Conservation (phyloP, 2,797 vertebrate species). For the Lycodopsis pacificus region DNA sequence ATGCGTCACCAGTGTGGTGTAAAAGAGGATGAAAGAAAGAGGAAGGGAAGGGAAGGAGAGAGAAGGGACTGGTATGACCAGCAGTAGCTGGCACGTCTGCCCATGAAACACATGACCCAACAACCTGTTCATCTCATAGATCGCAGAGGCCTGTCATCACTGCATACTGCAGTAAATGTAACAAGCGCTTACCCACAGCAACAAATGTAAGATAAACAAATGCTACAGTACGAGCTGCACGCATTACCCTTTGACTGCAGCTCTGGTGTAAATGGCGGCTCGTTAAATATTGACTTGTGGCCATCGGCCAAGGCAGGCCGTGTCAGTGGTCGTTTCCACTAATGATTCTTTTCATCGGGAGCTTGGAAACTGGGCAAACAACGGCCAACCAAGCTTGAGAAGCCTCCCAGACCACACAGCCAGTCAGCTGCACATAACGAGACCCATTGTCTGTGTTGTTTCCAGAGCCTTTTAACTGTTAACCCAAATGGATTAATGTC, state of each 20-base stretch:
- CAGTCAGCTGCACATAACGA: conserved; percentile 56
- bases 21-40: conserved; percentile 50
- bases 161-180: conserved; percentile 9
- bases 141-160: conserved; percentile 21
- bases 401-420: conserved; percentile 60
- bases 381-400: conserved; percentile 57
- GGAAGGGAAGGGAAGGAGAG: conserved; percentile 29
- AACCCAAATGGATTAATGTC: conserved; percentile 54
- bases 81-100: conserved; percentile 57
- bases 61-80: conserved; percentile 33
- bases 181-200: conserved; percentile 3
- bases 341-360: conserved; percentile 73
- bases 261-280: conserved; percentile 55
- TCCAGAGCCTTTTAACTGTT: conserved; percentile 55
- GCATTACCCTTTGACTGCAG: conserved; percentile 40
- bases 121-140: conserved; percentile 53
- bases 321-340: conserved; percentile 74
- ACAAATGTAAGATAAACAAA: conserved; percentile 16
- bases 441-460: conserved; percentile 67
- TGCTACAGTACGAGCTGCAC: not conserved
- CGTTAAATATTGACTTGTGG: conserved; percentile 76
- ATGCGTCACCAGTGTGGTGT: conserved; percentile 52
- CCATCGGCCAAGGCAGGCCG: conserved; percentile 56
- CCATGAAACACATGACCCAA: conserved; percentile 46
- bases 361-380: conserved; percentile 70